phyloP scores from a whole-genome alignment of 1,140 invertebrate genomes.

The Papilio xuthus region DNA sequence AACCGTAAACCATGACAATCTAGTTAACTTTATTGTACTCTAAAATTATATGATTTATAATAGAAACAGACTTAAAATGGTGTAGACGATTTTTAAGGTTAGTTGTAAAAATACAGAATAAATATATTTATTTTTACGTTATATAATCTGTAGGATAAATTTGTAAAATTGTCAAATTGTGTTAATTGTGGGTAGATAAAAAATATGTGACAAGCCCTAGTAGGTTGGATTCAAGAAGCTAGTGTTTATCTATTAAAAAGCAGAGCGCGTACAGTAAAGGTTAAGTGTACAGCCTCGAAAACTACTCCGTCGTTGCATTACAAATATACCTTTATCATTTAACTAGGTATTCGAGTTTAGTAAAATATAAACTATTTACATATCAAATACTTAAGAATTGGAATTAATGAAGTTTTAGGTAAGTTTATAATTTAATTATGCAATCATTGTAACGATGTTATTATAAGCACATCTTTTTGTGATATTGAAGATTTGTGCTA shows the following conservation, averaged over 20 bases:
- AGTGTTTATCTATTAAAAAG: not conserved
- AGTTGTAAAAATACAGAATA: not conserved
- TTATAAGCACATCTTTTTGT: not conserved
- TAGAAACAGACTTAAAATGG: not conserved
- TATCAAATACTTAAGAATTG: not conserved
- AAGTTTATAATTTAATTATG: not conserved
- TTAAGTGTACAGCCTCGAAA: constrained; percentile 56
- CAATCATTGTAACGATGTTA: not conserved
- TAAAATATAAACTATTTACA: not conserved
- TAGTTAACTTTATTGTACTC: constrained; percentile 15
- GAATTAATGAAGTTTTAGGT: constrained; percentile 1
- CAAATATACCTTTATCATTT: constrained; percentile 32
- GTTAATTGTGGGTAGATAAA: not conserved
- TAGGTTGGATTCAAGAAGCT: not conserved
- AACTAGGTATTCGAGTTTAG: not conserved
- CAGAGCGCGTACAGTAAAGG: constrained; percentile 51
- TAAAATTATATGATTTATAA: constrained; percentile 31
- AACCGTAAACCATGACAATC: constrained; percentile 21
- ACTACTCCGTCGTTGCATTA: constrained; percentile 46
- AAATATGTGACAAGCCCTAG: not conserved
- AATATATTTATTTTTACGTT: not conserved
- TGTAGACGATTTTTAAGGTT: constrained; percentile 4
- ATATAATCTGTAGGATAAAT: not conserved
- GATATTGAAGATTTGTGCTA: not conserved
- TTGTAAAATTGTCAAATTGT: not conserved